Percentiles rank a stretch among this genome's conserved stretches.
These are phyloP conservation scores for Lophotriccus pileatus DNA, from an alignment of 2,797 vertebrate species.

Conservation along the genomic window DNA sequence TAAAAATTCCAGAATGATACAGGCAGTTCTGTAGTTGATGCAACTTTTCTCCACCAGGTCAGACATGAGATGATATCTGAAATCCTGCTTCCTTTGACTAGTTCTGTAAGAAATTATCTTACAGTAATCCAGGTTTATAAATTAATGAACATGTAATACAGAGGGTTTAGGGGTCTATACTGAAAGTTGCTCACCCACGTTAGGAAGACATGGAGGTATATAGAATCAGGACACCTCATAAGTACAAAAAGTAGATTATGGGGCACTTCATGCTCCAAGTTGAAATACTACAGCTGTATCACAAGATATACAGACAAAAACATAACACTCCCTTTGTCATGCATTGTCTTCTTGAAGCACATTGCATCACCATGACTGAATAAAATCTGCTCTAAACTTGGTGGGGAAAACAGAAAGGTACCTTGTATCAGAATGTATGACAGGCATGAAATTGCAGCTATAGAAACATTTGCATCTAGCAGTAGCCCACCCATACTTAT, in stretches of 20 bases:
- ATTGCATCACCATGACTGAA: neutral
- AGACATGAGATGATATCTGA: neutral
- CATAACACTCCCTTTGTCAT: fast-evolving
- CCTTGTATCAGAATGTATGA: neutral
- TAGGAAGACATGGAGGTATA: neutral
- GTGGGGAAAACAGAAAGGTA: neutral
- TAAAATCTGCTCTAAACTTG: neutral
- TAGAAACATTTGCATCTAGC: neutral
- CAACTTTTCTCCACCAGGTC: neutral
- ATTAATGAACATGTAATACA: neutral
- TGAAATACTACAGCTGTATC: neutral
- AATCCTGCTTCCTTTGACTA: neutral
- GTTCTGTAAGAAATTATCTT: neutral
- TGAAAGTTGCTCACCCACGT: neutral
- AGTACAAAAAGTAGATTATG: neutral
- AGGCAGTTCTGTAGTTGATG: neutral
- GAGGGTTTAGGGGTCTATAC: neutral
- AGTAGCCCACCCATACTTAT: neutral
- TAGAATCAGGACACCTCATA: neutral
- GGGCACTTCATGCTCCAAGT: neutral
- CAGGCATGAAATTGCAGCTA: neutral
- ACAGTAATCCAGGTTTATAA: neutral
- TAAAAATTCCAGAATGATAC: neutral
- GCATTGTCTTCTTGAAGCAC: neutral
- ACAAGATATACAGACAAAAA: neutral